Base-by-base conservation (phyloP, 2,113 vertebrate species). In the Pyxicephalus adspersus region DNA sequence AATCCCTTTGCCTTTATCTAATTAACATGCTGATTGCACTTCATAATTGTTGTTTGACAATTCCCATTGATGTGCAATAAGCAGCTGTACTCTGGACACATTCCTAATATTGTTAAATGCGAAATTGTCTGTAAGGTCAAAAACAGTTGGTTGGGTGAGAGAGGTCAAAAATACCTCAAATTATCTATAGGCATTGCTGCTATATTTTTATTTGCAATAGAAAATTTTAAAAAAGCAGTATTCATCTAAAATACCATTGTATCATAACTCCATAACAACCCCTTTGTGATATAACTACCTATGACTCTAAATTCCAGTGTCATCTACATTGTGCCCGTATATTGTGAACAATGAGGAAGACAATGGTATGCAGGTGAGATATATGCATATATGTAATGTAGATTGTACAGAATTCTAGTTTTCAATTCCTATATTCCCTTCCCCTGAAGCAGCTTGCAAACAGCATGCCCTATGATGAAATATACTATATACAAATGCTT, bases 21-120 rank as follows among this genome's bases (percentile, higher is more conserved):
- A 67, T 67, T 67, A 50, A 16, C 65, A 67, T 50, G 65, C 31
- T 66, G 20, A 38, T 66, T 66, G 64, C 38, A 45, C 57, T 45
- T 38, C 31, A 38, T 66, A 38, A 45, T 45, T 45, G 38, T 45
- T 45, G 38, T 45, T 45, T 9, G 38, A 31, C 29, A n/a, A 66
- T 38, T 6, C 29, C 20, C 29, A 66, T 19, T 20, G 20, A 66
- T 38, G 64, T 22, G 18, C 64, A 38, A 5, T 66, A 23, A 38
- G 34, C 64, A 38, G n/a, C 4, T 15, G 19, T 23, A 66, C 20
- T 66, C 19, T 66, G 20, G 8, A 20, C 64, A 45, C 34, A 22
- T 66, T 38, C 38, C 3, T 2, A 45, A 45, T 22, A 34, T 8
- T 20, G 38, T 66, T 31, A n/a, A 45, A 23, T 9, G n/a, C 31